Conservation (phyloP, 2,888 invertebrate genomes). For the Petrophora chlorosata region DNA sequence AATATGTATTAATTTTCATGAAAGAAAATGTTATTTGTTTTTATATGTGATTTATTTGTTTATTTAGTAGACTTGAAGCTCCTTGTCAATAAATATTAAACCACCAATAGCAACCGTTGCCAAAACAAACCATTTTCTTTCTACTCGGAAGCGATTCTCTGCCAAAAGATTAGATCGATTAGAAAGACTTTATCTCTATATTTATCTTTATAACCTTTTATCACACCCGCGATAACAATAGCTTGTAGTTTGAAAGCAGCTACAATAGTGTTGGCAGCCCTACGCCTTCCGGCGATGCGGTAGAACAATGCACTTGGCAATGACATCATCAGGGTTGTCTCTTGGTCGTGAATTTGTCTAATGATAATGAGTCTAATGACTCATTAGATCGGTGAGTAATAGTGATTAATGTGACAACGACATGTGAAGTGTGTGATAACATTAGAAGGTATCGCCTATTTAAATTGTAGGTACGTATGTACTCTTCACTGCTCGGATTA, state of each 20-base stretch:
- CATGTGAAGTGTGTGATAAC: conserved; percentile 9
- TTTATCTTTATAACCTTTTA: conserved; percentile 29
- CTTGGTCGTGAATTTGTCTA: conserved; percentile 37
- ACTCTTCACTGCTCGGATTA: too few species aligned
- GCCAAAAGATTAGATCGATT: conserved; percentile 27
- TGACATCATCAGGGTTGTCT: conserved; percentile 56
- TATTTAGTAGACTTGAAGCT: too few species aligned
- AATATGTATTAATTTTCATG: too few species aligned
- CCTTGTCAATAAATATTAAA: conserved; percentile 11
- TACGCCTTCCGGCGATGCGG: conserved; percentile 49
- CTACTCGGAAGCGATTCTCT: conserved; percentile 23
- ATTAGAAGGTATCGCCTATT: too few species aligned
- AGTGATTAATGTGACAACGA: conserved; percentile 35
- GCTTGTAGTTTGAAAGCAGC: conserved; percentile 51
- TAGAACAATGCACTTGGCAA: conserved; percentile 73
- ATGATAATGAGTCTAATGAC: too few species aligned
- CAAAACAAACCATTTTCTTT: conserved; percentile 13
- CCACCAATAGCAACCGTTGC: conserved; percentile 4
- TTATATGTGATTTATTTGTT: too few species aligned
- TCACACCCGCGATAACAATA: conserved; percentile 48
- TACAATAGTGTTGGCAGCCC: conserved; percentile 63
- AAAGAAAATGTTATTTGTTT: too few species aligned
- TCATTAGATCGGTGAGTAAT: too few species aligned
- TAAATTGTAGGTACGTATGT: too few species aligned
- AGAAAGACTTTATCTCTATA: conserved; percentile 25